Conservation (phyloP, 2,113 vertebrate species). For the Larimichthys polyactis region DNA sequence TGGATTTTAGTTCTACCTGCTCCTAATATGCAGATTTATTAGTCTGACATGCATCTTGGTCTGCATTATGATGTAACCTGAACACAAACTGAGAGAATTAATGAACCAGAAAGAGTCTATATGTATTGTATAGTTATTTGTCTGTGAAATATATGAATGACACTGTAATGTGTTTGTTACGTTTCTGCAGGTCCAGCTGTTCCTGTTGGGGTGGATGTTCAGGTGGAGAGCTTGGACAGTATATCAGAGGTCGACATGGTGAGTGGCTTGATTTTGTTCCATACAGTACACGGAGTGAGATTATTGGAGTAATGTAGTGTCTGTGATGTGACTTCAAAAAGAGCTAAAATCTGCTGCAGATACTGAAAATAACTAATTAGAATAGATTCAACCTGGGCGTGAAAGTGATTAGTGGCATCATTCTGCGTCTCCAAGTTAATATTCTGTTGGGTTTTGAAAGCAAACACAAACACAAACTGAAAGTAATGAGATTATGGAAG, state of each 20-base stretch:
- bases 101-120: background rate
- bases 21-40: background rate
- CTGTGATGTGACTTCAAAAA: background rate
- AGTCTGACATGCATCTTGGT: background rate
- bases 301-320: background rate
- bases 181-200: constrained; percentile 90
- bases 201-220: constrained; percentile 95
- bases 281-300: background rate
- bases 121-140: background rate
- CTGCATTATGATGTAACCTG: background rate
- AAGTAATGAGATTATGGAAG: constrained; percentile 22
- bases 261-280: constrained; percentile 37
- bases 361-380: background rate
- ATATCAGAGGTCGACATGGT: constrained; percentile 99
- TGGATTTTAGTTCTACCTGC: background rate
- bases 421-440: constrained; percentile 3
- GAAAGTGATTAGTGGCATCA: background rate
- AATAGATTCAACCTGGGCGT: background rate
- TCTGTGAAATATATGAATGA: background rate
- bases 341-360: background rate
- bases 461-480: constrained; percentile 8
- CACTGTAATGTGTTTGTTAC: constrained; percentile 17
- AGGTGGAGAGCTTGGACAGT: constrained; percentile 96
- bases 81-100: background rate
- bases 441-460: constrained; percentile 12